Evolutionary conservation across 2,888 invertebrate genomes (phyloP).

Genomic region (Nipponacmea schrenckii): DNA sequence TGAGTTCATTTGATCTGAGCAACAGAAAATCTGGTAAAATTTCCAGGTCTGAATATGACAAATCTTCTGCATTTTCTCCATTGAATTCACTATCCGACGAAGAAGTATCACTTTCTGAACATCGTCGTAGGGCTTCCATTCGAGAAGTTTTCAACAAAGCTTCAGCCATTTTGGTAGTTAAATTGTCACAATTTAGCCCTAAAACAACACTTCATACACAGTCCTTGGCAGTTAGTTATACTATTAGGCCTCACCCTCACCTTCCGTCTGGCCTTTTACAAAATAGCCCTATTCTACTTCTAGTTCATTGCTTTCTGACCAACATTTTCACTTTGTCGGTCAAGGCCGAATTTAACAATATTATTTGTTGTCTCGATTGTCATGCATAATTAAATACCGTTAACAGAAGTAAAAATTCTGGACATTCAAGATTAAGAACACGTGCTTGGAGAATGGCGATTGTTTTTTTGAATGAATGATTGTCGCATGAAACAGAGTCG

Average conservation of each 20-base stretch:
- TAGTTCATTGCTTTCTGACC: not conserved
- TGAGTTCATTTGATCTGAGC: slow-evolving; percentile 70
- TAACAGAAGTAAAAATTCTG: too few relatives aligned
- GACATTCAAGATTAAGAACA: too few relatives aligned
- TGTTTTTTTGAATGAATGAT: too few relatives aligned
- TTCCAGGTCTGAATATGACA: slow-evolving; percentile 59
- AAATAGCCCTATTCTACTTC: not conserved
- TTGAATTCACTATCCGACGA: slow-evolving; percentile 48
- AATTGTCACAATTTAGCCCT: slow-evolving; percentile 15
- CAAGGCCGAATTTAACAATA: too few relatives aligned
- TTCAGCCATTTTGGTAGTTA: slow-evolving; percentile 9
- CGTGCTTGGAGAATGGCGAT: too few relatives aligned
- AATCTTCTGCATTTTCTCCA: slow-evolving; percentile 56
- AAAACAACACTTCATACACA: not conserved
- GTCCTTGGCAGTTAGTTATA: too few relatives aligned
- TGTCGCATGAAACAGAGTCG: too few relatives aligned
- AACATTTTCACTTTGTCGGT: too few relatives aligned
- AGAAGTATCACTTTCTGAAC: slow-evolving; percentile 19
- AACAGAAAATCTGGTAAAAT: slow-evolving; percentile 55
- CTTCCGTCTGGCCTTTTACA: not conserved
- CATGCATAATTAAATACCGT: too few relatives aligned
- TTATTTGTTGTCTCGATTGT: too few relatives aligned
- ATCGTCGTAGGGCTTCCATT: not conserved
- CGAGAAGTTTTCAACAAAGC: not conserved
- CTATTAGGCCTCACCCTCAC: too few relatives aligned